Evolutionary conservation across 2,797 vertebrate genomes (phyloP).

Genomic region (Chaunax sp.): DNA sequence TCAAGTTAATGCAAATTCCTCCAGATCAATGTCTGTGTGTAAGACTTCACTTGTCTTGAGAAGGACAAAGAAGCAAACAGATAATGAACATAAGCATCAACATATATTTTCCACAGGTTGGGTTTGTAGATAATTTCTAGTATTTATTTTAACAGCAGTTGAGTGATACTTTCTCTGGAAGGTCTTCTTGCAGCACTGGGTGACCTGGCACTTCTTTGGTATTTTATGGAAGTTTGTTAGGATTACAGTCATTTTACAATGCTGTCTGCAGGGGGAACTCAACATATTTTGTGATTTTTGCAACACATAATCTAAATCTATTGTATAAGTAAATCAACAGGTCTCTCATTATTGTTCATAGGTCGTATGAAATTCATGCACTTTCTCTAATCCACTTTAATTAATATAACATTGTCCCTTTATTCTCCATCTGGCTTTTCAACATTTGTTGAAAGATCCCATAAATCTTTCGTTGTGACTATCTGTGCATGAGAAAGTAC

Average conservation of each 20-base stretch:
- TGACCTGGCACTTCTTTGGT: too few relatives aligned
- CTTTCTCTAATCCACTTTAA: slow-evolving; percentile 28
- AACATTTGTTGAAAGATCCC: slow-evolving; percentile 40
- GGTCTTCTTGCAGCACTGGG: too few relatives aligned
- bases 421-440: slow-evolving; percentile 19
- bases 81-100: slow-evolving; percentile 15
- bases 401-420: slow-evolving; percentile 10
- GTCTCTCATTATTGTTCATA: slow-evolving; percentile 1
- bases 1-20: slow-evolving; percentile 23
- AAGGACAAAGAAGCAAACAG: slow-evolving; percentile 6
- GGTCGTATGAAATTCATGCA: neutral
- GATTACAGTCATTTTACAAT: neutral
- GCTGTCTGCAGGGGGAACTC: neutral
- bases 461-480: slow-evolving; percentile 38
- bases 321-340: neutral
- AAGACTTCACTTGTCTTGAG: slow-evolving; percentile 18
- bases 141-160: slow-evolving; percentile 13
- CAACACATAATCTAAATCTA: neutral
- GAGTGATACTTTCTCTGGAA: neutral
- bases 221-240: too few relatives aligned
- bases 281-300: neutral
- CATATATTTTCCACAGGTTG: slow-evolving; percentile 19
- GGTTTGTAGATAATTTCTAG: slow-evolving; percentile 12
- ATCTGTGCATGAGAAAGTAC: slow-evolving; percentile 19
- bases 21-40: slow-evolving; percentile 32